Evolutionary conservation across 2,888 invertebrate species (phyloP).

Genomic region (Euplexia lucipara): DNA sequence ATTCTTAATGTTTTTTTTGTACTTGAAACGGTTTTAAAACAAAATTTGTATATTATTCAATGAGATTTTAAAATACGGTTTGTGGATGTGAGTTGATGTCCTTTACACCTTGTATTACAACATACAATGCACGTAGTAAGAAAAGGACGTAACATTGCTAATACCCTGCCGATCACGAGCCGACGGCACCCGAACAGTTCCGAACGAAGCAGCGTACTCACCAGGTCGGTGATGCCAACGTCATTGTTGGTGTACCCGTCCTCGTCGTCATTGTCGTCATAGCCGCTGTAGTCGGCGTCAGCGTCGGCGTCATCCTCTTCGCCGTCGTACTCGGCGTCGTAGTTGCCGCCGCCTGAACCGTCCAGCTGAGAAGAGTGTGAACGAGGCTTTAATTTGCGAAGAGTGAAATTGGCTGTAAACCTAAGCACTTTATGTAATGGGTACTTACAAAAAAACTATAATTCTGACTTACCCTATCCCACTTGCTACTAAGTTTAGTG

Average conservation of each 20-base stretch:
- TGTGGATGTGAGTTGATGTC: too few species aligned
- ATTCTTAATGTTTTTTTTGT: too few species aligned
- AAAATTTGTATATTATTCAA: too few species aligned
- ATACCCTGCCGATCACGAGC: conserved; percentile 12
- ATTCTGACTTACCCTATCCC: too few species aligned
- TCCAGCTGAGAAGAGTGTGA: conserved; percentile 74
- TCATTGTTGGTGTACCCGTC: conserved; percentile 78
- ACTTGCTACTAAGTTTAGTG: too few species aligned
- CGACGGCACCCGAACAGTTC: conserved; percentile 33
- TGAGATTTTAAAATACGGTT: too few species aligned
- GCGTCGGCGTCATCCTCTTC: conserved; percentile 81
- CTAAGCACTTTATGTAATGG: too few species aligned
- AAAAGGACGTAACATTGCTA: conserved; percentile 31
- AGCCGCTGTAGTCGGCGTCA: conserved; percentile 82
- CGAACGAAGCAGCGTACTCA: conserved; percentile 68
- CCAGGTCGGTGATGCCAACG: conserved; percentile 74
- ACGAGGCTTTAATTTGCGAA: background rate
- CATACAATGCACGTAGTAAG: too few species aligned
- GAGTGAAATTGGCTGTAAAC: too few species aligned
- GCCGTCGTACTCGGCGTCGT: conserved; percentile 85
- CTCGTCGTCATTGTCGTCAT: conserved; percentile 78
- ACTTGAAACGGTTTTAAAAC: too few species aligned
- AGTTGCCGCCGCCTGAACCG: conserved; percentile 80
- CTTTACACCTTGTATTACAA: too few species aligned
- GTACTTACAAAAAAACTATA: too few species aligned